Base-by-base conservation (phyloP, 1,140 invertebrate species). In the Drosophila erecta region DNA sequence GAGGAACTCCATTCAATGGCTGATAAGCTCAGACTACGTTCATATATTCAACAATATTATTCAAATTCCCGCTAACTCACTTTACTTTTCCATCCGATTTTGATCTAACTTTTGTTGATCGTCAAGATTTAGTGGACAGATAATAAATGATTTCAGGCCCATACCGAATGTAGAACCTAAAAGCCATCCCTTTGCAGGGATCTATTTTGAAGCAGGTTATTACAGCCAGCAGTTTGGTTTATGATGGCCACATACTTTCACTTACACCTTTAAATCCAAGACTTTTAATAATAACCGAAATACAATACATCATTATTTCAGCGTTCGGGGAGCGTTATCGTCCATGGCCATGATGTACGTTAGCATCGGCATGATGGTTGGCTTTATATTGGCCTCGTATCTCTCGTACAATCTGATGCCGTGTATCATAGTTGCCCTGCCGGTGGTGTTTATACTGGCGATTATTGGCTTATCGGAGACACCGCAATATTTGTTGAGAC, bases 301-400 rank as follows among this genome's bases (percentile, higher is more conserved):
- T 30, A 30, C 27, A 40, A 7, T 8, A 3, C 38, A 15, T n/a
- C 20, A 11, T 11, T 4, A 20, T 73, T 60, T 4, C 47, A 89
- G 85, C 47, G 58, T 89, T 33, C 85, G 85, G 7, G 85, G 85
- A n/a, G 77, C 73, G 12, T 24, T 91, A 15, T 81, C 85, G 8
- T 91, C 90, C n/a, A 56, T 91, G 51, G 69, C 78, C 43, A 76
- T 83, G 61, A 79, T 91, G 65, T 70, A 76, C 41, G 70, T 90
- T 44, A 76, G 76, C 73, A 27, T 77, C 20, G 90, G 90, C 17
- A 72, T 87, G 38, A 62, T 87, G 24, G 38, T 87, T 0, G 86
- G 81, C 17, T 87, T 73, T 35, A 33, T 67, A 11, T 30, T 83
- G 14, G 80, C 76, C 55, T 62, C 74, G 7, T 84, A 78, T 72